These are phyloP conservation scores for Cephus spinipes DNA, from an alignment of 2,888 invertebrate species.

Conservation along the genomic window DNA sequence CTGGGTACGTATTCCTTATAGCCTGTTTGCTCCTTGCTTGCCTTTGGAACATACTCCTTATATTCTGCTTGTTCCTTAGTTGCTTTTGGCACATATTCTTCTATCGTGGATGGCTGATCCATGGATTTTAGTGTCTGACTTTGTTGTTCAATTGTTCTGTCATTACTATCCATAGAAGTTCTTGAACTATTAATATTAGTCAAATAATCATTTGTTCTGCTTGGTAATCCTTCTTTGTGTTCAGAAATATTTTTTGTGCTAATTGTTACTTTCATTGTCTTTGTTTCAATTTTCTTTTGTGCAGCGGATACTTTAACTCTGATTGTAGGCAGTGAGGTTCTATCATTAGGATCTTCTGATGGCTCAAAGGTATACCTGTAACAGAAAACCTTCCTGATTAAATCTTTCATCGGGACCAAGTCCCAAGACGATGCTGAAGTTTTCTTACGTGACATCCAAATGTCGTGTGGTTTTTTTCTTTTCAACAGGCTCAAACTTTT, in stretches of 20 bases:
- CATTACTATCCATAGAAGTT: not conserved
- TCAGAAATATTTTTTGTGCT: not conserved
- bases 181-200: not conserved
- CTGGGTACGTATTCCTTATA: constrained; percentile 50
- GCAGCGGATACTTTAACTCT: constrained; percentile 47
- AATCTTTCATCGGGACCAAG: not conserved
- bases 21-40: constrained; percentile 29
- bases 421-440: not conserved
- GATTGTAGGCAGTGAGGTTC: constrained; percentile 46
- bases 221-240: not conserved
- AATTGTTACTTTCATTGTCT: not conserved
- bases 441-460: constrained; percentile 50
- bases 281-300: constrained; percentile 26
- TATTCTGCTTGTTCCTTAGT: constrained; percentile 33
- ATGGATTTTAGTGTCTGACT: not conserved
- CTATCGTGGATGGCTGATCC: constrained; percentile 20
- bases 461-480: constrained; percentile 46
- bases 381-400: not conserved
- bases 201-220: not conserved
- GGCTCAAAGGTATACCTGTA: constrained; percentile 48
- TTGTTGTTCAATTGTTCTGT: not conserved
- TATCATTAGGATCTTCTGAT: constrained; percentile 34
- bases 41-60: constrained; percentile 31
- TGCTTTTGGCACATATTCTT: constrained; percentile 45
- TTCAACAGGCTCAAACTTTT: constrained; percentile 22